A percentile compares a stretch with the other conserved stretches of the same genome.
These are phyloP conservation scores for Cyclargus thomasi DNA, from an alignment of 1,140 invertebrate species.

Conservation along the genomic window DNA sequence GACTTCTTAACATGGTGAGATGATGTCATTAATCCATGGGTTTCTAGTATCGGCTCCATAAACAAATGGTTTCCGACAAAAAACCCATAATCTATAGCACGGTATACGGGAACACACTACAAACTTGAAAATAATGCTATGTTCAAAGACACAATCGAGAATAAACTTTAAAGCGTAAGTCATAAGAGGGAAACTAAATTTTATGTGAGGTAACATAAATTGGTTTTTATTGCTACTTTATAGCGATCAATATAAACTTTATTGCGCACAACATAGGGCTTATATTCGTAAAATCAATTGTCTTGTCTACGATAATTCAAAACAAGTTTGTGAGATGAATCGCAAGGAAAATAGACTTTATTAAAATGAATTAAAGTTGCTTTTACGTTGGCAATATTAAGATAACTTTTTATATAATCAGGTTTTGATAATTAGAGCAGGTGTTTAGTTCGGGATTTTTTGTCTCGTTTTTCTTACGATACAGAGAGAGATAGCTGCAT, in stretches of 20 bases:
- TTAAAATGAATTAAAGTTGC: constrained; percentile 6
- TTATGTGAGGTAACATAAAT: neutral
- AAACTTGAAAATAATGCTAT: neutral
- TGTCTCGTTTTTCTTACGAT: constrained; percentile 8
- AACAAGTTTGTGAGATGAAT: constrained; percentile 8
- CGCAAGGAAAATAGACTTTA: neutral
- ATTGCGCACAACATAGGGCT: neutral
- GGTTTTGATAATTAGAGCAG: constrained; percentile 20
- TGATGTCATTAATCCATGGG: constrained; percentile 5
- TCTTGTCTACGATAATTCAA: constrained; percentile 3
- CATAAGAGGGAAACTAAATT: neutral
- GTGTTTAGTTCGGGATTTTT: constrained; percentile 20
- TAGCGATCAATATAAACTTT: neutral
- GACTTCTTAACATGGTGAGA: neutral
- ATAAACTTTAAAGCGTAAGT: neutral
- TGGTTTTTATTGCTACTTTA: neutral
- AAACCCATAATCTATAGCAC: constrained; percentile 7
- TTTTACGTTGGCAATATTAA: neutral
- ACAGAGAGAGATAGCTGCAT: neutral
- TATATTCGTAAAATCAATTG: neutral
- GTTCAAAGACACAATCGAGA: neutral
- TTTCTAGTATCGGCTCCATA: constrained; percentile 6
- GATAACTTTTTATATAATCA: constrained; percentile 17
- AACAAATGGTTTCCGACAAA: constrained; percentile 11
- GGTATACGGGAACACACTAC: neutral